Percentiles rank a stretch among this genome's conserved stretches.
These are phyloP conservation scores for Netelia fuscicornis DNA, from an alignment of 2,888 invertebrate species.

Conservation along the genomic window DNA sequence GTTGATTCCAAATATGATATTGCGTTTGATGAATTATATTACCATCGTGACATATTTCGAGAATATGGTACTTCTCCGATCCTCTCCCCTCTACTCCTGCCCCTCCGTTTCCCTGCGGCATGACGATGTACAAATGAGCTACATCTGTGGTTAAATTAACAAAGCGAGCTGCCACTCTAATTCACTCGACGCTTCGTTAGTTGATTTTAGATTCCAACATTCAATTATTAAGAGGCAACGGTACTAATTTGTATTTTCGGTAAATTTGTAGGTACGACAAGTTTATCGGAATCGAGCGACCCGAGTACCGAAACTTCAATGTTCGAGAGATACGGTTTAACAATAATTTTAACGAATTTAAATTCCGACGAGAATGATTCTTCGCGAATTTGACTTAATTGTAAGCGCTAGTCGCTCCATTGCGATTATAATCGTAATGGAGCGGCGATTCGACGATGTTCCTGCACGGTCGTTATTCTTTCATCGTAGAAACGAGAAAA, in stretches of 20 bases:
- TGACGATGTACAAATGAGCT: neutral
- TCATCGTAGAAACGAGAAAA: neutral
- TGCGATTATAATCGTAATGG: too few species aligned
- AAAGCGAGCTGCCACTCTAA: too few species aligned
- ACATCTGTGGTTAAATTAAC: conserved; percentile 17
- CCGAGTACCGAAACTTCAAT: too few species aligned
- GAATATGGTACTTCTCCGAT: too few species aligned
- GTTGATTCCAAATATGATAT: conserved; percentile 3
- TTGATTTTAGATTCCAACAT: neutral
- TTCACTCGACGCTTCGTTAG: neutral
- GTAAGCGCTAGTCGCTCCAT: too few species aligned
- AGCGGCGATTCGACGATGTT: conserved; percentile 11
- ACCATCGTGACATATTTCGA: conserved; percentile 1
- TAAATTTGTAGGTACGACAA: too few species aligned
- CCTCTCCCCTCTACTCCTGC: neutral
- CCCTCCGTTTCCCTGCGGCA: neutral
- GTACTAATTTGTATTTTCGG: too few species aligned
- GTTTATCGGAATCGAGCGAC: too few species aligned
- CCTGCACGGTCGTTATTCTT: neutral
- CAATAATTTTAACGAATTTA: too few species aligned
- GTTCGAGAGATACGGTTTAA: too few species aligned
- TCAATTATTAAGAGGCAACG: neutral
- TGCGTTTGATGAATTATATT: conserved; percentile 2
- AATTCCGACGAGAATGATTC: too few species aligned
- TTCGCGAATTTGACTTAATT: too few species aligned